These are phyloP conservation scores for Drosophila ogumai DNA, from an alignment of 1,140 invertebrate species.

Conservation along the genomic window DNA sequence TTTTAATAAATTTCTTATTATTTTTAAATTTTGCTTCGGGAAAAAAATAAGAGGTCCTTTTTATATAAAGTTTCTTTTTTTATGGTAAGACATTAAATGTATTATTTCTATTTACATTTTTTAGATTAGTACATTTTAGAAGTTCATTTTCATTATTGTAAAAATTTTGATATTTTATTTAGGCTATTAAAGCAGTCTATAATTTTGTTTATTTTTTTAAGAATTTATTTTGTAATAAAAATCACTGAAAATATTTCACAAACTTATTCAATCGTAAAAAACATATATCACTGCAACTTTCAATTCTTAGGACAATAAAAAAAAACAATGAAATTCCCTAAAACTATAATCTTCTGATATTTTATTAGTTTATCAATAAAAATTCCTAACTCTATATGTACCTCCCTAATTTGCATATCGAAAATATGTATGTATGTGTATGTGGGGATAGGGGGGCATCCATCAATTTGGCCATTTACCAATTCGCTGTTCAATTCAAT, in stretches of 20 bases:
- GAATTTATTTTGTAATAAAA: no score
- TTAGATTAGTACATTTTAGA: not conserved
- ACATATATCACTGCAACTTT: not conserved
- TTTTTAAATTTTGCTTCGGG: not conserved
- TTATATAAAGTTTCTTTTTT: not conserved
- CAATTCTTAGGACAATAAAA: not conserved
- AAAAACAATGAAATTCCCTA: not conserved
- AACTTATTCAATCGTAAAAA: not conserved
- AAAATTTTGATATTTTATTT: no score
- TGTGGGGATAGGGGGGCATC: not conserved
- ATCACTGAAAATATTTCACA: not conserved
- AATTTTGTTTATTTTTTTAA: no score
- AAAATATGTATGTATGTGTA: not conserved
- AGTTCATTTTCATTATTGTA: no score
- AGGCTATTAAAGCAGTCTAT: no score
- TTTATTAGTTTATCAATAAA: conserved; percentile 1
- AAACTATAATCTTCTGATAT: not conserved
- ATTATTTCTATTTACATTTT: not conserved
- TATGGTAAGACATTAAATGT: no score
- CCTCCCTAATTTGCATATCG: conserved; percentile 20
- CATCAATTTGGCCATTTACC: conserved; percentile 53
- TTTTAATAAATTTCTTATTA: no score
- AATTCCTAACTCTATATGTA: conserved; percentile 4
- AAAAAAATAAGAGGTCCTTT: not conserved
- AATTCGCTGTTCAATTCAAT: conserved; percentile 69